Percentiles rank a stretch among this genome's conserved stretches.
Evolutionary conservation across 2,113 vertebrate species (phyloP).

Genomic region (Spea bombifrons): DNA sequence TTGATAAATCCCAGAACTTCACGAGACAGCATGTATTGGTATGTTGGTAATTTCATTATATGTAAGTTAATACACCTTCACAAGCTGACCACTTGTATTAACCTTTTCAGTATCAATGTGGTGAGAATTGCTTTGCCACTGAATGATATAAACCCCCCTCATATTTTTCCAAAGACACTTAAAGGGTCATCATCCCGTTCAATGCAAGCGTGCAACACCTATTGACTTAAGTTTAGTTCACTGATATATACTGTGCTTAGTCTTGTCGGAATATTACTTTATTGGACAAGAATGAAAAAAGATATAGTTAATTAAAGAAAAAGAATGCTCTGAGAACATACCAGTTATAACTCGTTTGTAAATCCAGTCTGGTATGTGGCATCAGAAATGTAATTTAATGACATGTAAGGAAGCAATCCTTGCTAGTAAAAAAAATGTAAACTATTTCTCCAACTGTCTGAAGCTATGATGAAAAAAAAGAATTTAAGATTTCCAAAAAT

Average conservation of each 20-base stretch:
- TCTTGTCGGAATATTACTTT: conserved; percentile 23
- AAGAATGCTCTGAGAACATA: conserved; percentile 1
- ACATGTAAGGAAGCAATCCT: conserved; percentile 24
- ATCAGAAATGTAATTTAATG: conserved; percentile 40
- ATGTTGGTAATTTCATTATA: too few relatives aligned
- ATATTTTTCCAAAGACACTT: too few relatives aligned
- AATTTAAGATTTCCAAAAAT: not conserved
- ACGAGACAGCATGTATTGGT: too few relatives aligned
- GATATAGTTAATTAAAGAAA: conserved; percentile 7
- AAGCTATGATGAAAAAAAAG: not conserved
- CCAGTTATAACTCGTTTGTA: conserved; percentile 31
- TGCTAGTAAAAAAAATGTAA: conserved; percentile 38
- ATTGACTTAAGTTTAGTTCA: not conserved
- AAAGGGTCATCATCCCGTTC: too few relatives aligned
- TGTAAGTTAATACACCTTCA: too few relatives aligned
- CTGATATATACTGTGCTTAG: conserved; percentile 22
- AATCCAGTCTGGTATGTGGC: conserved; percentile 38
- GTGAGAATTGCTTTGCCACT: too few relatives aligned
- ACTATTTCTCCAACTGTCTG: conserved; percentile 34
- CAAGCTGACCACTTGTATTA: too few relatives aligned
- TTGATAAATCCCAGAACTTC: too few relatives aligned
- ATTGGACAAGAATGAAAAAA: conserved; percentile 20
- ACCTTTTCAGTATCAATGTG: too few relatives aligned
- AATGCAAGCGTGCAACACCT: too few relatives aligned
- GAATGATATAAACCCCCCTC: too few relatives aligned